Evolutionary conservation across 2,888 invertebrate species (phyloP).

Genomic region (Anagyrus pseudococci): DNA sequence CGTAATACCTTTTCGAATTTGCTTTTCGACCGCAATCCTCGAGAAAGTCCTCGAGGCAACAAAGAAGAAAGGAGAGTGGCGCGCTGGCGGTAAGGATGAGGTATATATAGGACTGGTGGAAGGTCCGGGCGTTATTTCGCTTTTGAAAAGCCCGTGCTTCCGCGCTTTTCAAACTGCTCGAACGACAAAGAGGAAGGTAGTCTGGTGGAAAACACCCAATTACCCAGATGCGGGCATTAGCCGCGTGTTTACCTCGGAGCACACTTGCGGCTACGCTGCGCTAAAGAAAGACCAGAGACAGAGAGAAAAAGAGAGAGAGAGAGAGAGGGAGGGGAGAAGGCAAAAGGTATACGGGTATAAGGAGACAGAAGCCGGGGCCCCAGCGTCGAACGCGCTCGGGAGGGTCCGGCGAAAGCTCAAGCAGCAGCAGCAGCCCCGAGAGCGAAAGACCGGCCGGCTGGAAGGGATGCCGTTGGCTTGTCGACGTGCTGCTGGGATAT

Average conservation of each 20-base stretch:
- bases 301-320: not conserved
- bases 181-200: slow-evolving; percentile 17
- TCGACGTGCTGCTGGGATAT: not conserved
- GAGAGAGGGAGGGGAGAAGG: not conserved
- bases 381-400: too few relatives aligned
- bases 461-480: too few relatives aligned
- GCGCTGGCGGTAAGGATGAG: too few relatives aligned
- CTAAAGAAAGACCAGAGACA: not conserved
- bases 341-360: not conserved
- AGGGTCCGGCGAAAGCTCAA: too few relatives aligned
- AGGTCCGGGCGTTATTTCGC: not conserved
- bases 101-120: too few relatives aligned
- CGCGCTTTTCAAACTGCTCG: slow-evolving; percentile 10
- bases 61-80: too few relatives aligned
- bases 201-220: slow-evolving; percentile 25
- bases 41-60: too few relatives aligned
- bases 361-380: too few relatives aligned
- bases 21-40: too few relatives aligned
- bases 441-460: too few relatives aligned
- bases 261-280: not conserved
- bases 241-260: slow-evolving; percentile 14
- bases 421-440: slow-evolving; percentile 1
- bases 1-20: too few relatives aligned
- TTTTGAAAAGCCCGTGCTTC: not conserved
- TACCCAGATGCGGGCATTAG: slow-evolving; percentile 31